phyloP scores from a whole-genome alignment of 2,113 vertebrate genomes.

The Ardeotis arabs region DNA sequence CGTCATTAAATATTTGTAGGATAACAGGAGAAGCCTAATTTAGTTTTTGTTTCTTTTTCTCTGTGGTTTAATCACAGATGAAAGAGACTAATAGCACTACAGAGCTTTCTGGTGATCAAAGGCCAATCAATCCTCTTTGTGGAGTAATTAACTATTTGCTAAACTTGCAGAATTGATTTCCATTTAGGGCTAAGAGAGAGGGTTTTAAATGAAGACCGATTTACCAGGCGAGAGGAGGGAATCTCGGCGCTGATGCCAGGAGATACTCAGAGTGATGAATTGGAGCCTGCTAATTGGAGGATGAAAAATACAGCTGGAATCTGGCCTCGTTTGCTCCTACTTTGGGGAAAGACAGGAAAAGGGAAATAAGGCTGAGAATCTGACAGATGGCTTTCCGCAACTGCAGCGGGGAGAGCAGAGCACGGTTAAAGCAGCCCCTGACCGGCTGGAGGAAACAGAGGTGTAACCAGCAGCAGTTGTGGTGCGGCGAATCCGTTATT shows the following conservation, averaged over 20 bases:
- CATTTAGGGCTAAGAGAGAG: constrained; percentile 88
- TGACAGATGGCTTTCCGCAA: constrained; percentile 52
- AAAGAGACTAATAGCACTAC: constrained; percentile 88
- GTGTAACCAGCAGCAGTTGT: background rate
- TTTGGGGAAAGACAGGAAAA: constrained; percentile 67
- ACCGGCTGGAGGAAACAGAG: background rate
- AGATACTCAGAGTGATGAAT: constrained; percentile 84
- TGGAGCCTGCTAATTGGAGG: constrained; percentile 81
- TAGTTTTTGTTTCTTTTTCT: constrained; percentile 89
- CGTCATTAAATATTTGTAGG: constrained; percentile 87
- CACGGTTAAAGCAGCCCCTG: background rate
- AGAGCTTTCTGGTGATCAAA: constrained; percentile 84
- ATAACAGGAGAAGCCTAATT: constrained; percentile 87
- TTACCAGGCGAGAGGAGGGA: constrained; percentile 80
- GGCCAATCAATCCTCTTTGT: constrained; percentile 88
- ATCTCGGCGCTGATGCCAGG: constrained; percentile 81
- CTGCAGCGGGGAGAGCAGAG: background rate
- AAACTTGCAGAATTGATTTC: constrained; percentile 93
- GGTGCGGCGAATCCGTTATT: background rate
- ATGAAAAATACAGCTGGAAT: constrained; percentile 78
- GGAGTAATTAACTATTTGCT: constrained; percentile 94
- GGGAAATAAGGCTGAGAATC: constrained; percentile 37
- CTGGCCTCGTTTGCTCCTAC: constrained; percentile 71
- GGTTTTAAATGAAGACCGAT: constrained; percentile 90
- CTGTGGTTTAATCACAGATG: constrained; percentile 87